Evolutionary conservation across 1,140 invertebrate genomes (phyloP).

Genomic region (Solenopsis fugax): DNA sequence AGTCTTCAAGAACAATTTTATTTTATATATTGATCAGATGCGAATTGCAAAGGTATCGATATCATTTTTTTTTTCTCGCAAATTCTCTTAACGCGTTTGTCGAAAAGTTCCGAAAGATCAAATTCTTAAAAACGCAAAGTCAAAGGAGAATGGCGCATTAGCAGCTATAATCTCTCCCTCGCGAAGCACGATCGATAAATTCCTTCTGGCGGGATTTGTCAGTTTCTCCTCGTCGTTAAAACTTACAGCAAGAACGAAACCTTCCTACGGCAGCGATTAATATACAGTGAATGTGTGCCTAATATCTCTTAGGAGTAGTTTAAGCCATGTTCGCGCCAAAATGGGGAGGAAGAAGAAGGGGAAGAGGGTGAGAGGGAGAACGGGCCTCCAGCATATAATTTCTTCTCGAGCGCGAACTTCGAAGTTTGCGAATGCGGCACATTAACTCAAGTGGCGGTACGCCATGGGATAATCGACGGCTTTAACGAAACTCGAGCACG

Average conservation of each 20-base stretch:
- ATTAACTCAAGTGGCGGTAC: slow-evolving; percentile 45
- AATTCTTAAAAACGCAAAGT: not conserved
- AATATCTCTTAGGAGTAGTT: slow-evolving; percentile 38
- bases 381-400: slow-evolving; percentile 4
- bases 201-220: not conserved
- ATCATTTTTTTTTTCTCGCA: not conserved
- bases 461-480: slow-evolving; percentile 48
- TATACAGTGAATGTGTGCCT: not conserved
- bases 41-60: not conserved
- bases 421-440: not conserved
- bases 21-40: not conserved
- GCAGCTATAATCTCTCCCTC: slow-evolving; percentile 16
- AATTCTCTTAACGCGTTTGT: not conserved
- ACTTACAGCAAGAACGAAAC: not conserved
- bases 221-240: slow-evolving; percentile 3
- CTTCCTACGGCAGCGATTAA: slow-evolving; percentile 13
- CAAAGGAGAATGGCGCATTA: not conserved
- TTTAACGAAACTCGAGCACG: slow-evolving; percentile 43
- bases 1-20: not conserved
- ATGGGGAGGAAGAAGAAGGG: not conserved
- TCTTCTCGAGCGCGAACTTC: slow-evolving; percentile 39
- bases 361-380: too few species aligned
- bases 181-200: slow-evolving; percentile 35
- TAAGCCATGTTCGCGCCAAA: not conserved
- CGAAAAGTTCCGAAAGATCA: slow-evolving; percentile 15